Conservation (phyloP, 1,140 invertebrate species). For the Steinernema khuongi region DNA sequence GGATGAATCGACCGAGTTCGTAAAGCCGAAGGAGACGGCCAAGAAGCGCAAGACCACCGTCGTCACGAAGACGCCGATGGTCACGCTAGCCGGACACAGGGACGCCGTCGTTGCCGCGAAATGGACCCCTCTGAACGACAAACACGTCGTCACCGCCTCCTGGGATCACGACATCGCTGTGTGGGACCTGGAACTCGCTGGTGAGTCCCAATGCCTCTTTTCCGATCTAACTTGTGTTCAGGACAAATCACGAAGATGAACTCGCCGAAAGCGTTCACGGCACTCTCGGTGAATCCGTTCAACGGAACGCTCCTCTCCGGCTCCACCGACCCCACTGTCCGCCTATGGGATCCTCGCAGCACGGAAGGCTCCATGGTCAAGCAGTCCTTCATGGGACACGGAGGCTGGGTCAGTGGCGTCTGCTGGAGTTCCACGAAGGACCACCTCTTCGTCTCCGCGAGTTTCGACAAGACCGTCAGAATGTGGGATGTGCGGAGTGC, state of each 20-base stretch:
- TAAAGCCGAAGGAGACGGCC: conserved; percentile 26
- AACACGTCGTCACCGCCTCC: conserved; percentile 71
- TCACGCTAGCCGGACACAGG: conserved; percentile 83
- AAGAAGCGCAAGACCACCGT: conserved; percentile 39
- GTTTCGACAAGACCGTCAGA: conserved; percentile 83
- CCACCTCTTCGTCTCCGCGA: conserved; percentile 82
- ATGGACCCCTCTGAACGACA: conserved; percentile 70
- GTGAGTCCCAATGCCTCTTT: not conserved
- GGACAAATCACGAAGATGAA: conserved; percentile 23
- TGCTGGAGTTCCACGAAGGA: conserved; percentile 79
- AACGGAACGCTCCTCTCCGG: conserved; percentile 73
- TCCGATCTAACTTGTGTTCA: not conserved
- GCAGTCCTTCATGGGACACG: conserved; percentile 79
- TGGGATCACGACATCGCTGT: conserved; percentile 92
- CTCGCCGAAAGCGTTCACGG: conserved; percentile 75
- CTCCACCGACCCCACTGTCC: conserved; percentile 80
- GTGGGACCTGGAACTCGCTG: conserved; percentile 76
- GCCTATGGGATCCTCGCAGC: conserved; percentile 83
- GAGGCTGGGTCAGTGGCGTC: conserved; percentile 81
- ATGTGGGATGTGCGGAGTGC: conserved; percentile 87
- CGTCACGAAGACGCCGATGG: conserved; percentile 67
- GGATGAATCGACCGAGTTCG: conserved; percentile 25
- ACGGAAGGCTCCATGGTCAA: conserved; percentile 80
- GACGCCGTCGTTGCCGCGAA: conserved; percentile 77
- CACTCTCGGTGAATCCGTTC: conserved; percentile 74